Conservation (phyloP, 2,888 invertebrate species). For the Elegia similella region DNA sequence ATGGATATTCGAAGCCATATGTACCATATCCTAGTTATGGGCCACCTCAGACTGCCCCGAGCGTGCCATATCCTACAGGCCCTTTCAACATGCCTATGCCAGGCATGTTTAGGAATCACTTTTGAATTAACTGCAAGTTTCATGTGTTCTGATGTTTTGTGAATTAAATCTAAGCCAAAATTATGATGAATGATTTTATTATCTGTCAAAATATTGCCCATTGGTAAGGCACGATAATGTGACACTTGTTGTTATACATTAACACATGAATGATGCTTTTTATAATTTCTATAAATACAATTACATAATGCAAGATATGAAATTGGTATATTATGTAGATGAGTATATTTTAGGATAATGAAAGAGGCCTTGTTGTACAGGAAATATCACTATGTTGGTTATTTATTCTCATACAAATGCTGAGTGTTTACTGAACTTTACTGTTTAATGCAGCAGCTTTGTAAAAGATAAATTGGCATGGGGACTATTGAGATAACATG, state of each 20-base stretch:
- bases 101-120: slow-evolving; percentile 74
- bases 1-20: slow-evolving; percentile 65
- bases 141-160: slow-evolving; percentile 17
- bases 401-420: too few relatives aligned
- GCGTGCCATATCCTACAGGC: slow-evolving; percentile 87
- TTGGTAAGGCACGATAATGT: neutral
- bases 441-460: too few relatives aligned
- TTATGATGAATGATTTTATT: neutral
- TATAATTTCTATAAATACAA: neutral
- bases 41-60: slow-evolving; percentile 77
- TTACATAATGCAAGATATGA: neutral
- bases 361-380: neutral
- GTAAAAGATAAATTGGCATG: too few relatives aligned
- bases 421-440: too few relatives aligned
- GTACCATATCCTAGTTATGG: slow-evolving; percentile 69
- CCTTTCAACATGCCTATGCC: slow-evolving; percentile 91
- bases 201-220: neutral
- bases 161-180: slow-evolving; percentile 11
- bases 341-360: neutral
- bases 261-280: neutral
- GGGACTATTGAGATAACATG: too few relatives aligned
- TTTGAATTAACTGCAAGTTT: slow-evolving; percentile 40
- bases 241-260: neutral
- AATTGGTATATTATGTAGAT: neutral
- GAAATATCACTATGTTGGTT: too few relatives aligned